Conservation (phyloP, 2,797 vertebrate genomes). For the Perodicticus potto region DNA sequence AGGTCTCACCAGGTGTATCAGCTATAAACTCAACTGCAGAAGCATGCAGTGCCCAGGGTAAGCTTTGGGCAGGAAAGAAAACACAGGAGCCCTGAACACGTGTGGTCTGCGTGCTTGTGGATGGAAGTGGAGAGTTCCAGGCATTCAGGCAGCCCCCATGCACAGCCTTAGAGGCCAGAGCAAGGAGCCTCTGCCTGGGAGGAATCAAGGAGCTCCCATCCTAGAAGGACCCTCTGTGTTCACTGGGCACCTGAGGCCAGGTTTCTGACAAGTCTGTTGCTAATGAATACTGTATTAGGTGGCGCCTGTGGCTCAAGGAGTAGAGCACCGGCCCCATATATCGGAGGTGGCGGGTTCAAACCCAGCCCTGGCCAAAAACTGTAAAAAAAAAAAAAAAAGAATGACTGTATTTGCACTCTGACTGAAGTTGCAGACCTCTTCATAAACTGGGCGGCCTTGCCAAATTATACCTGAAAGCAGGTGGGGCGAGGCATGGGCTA, state of each 20-base stretch:
- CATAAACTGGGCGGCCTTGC: neutral
- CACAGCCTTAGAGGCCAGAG: neutral
- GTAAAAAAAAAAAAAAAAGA: too few species aligned
- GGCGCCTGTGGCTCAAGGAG: too few species aligned
- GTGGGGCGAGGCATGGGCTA: rapidly evolving
- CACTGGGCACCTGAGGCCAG: too few species aligned
- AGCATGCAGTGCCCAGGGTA: neutral
- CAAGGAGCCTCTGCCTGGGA: neutral
- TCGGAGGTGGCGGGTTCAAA: too few species aligned
- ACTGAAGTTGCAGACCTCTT: neutral
- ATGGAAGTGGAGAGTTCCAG: neutral
- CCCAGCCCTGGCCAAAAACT: too few species aligned
- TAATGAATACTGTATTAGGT: too few species aligned
- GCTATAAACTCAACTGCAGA: neutral
- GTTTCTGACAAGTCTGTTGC: neutral
- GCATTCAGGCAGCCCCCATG: neutral
- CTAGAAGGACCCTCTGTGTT: neutral
- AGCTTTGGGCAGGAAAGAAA: neutral
- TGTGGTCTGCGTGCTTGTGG: neutral
- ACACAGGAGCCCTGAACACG: rapidly evolving
- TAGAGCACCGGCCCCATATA: too few species aligned
- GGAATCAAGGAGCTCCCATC: neutral
- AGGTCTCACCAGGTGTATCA: neutral
- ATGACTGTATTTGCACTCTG: neutral
- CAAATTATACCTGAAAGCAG: neutral